Evolutionary conservation across 1,140 invertebrate genomes (phyloP), one percentile per base, ranked within the genome.

Genomic region (Meloidogyne exigua): DNA sequence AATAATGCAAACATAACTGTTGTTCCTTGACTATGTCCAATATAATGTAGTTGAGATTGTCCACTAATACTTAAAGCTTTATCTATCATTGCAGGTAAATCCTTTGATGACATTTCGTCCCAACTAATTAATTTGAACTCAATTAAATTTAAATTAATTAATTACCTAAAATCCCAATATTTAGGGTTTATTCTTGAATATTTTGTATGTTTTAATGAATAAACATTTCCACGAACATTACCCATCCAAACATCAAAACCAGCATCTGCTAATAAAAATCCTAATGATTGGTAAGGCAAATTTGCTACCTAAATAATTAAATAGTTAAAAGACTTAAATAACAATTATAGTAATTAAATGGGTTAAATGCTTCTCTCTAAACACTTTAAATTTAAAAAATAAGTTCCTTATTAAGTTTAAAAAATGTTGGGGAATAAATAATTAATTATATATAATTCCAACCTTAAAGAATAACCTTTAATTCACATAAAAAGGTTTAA

Each of bases 211-310:
- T 87, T 86, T 15, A 89, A 87, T 0, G 91, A 91, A 81, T 92
- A 91, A 67, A 89, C 90, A 79, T 91, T 92, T 7, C 92, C 92
- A 18, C 92, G 88, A 18, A 80, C 75, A 83, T 92, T 93, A 5
- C 91, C 89, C 79, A 92, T 80, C 92, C 92, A 92, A 0, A 94
- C 92, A 83, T 93, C 93, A 79, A 91, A 93, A 21, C 92, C 92
- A 75, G 88, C 82, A 76, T 91, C 90, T 0, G 91, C 89, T 28
- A 92, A 88, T 10, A 90, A 76, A 79, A 91, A 92, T 11, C 85
- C 92, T 10, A 75, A 69, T 23, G 76, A 79, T 75, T 81, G 80
- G 36, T 49, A 26, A 21, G 80, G 80, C 15, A 81, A 57, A 70
- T 83, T 81, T 4, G 68, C 76, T 62, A 80, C 39, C 39, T 63